Conservation (phyloP, 2,888 invertebrate species). For the Pristionchus maxplancki region DNA sequence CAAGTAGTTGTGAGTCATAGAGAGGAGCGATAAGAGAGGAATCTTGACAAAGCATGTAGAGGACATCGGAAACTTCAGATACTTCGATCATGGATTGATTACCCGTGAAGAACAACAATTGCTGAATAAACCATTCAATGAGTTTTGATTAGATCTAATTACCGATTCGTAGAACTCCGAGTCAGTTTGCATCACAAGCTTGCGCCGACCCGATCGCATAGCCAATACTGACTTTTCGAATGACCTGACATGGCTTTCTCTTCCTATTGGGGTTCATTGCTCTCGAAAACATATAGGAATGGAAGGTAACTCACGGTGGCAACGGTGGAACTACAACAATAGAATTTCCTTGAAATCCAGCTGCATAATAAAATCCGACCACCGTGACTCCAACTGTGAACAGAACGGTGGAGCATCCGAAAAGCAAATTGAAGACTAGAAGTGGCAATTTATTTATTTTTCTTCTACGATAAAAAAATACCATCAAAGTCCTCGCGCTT, state of each 20-base stretch:
- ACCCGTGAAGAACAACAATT: not conserved
- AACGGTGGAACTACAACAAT: not conserved
- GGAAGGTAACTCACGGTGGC: not conserved
- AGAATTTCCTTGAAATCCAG: not conserved
- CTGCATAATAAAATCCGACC: not conserved
- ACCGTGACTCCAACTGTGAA: not conserved
- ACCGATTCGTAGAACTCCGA: not conserved
- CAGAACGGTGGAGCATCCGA: not conserved
- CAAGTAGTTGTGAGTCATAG: not conserved
- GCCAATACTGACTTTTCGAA: not conserved
- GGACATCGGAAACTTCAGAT: not conserved
- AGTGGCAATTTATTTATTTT: not conserved
- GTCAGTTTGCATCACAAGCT: not conserved
- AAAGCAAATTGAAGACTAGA: not conserved
- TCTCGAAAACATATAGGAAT: not conserved
- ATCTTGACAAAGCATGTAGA: not conserved
- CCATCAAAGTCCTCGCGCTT: not conserved
- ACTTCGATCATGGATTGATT: not conserved
- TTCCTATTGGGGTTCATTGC: not conserved
- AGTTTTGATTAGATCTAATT: not conserved
- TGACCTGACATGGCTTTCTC: not conserved
- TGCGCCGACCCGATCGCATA: not conserved
- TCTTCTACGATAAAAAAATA: not conserved
- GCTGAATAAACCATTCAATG: not conserved
- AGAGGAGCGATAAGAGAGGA: not conserved